Evolutionary conservation across 2,113 vertebrate genomes (phyloP), one percentile per base, ranked within the genome.

Genomic region (Lepus europaeus): DNA sequence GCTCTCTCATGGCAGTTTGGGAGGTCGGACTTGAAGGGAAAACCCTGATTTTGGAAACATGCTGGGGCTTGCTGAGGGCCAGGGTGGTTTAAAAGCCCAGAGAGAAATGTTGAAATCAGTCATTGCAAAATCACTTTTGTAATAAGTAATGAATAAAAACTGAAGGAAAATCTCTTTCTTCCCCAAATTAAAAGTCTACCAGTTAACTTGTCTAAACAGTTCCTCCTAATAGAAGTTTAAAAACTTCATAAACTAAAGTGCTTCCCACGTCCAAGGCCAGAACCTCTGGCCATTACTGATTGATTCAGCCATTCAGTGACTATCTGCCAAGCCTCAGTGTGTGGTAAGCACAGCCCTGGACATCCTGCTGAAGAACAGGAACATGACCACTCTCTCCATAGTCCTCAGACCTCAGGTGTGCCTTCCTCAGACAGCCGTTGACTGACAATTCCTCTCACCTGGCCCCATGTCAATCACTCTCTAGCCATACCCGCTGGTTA

Each of bases 81-180:
- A 91, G 86, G 29, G 93, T 89, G 93, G 87, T 93, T 96, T 68
- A 96, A 93, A 97, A 97, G 94, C 91, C 84, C 87, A 95, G 81
- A 84, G 91, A 97, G 89, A 88, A 95, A 96, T 93, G 36, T 16
- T 94, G 98, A 97, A 98, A 98, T 96, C 78, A 77, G 86, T 95
- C 81, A 85, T 97, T 97, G 96, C 97, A 95, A 98, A 97, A 98
- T 90, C 56, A 2, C 72, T 97, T 95, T 94, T 97, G 97, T 73
- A 97, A 95, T 95, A 94, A 97, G 64, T 95, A 97, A 95, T 94
- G 96, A 97, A 97, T 92, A 96, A 96, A 93, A 97, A 89, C 92
- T 89, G 80, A 95, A 94, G 33, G 39, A 97, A 96, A 97, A 96
- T 79, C 88, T 96, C 94, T 95, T 97, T 96, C 92, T 88, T 96